phyloP scores from a whole-genome alignment of 2,113 vertebrate species.

The Myrmophylax atrothorax region DNA sequence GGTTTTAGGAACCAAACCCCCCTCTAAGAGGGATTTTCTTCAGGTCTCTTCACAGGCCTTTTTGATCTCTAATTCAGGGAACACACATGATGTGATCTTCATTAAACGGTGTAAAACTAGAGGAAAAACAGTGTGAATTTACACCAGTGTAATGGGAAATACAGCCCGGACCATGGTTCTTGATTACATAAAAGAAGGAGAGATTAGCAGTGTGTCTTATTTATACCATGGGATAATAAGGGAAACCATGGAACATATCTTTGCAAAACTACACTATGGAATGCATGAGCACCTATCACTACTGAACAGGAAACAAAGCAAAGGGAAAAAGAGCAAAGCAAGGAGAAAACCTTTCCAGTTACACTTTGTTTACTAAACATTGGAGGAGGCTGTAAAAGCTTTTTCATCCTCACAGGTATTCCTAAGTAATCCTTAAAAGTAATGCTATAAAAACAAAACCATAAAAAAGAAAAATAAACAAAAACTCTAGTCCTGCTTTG shows the following conservation, averaged over 20 bases:
- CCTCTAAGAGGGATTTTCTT: not conserved
- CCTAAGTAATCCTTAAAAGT: not conserved
- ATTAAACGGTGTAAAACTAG: not conserved
- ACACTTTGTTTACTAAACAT: not conserved
- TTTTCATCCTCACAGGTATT: not conserved
- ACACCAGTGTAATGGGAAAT: not conserved
- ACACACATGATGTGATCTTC: not conserved
- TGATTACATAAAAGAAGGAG: not conserved
- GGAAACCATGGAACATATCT: not conserved
- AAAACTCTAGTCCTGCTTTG: not conserved
- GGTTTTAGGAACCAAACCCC: not conserved
- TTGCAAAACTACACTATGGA: not conserved
- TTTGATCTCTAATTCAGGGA: not conserved
- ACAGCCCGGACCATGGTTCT: not conserved
- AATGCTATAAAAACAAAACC: not conserved
- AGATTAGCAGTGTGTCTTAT: fast-evolving
- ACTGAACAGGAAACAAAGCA: not conserved
- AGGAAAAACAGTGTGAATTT: not conserved
- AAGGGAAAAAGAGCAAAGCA: not conserved
- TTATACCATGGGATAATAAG: not conserved
- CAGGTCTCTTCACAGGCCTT: not conserved
- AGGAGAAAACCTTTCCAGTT: not conserved
- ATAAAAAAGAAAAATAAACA: not conserved
- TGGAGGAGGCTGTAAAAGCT: not conserved
- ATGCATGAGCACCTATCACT: not conserved